These are phyloP conservation scores for Spodoptera picta DNA, from an alignment of 2,888 invertebrate species.

Conservation along the genomic window DNA sequence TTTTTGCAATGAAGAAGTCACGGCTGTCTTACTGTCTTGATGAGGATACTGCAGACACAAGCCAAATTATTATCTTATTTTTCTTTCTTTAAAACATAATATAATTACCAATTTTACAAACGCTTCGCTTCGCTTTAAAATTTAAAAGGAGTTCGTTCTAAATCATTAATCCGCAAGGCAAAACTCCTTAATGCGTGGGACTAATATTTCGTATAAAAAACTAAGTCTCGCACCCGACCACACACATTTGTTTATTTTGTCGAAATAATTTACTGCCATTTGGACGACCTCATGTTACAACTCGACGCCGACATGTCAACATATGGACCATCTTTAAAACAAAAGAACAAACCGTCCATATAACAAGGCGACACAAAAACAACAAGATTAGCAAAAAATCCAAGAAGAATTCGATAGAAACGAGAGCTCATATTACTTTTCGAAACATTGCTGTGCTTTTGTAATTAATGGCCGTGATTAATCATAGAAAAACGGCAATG, in stretches of 20 bases:
- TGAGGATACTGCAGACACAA: too few species aligned
- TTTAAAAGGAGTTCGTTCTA: background rate
- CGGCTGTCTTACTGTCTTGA: too few species aligned
- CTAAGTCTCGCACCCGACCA: slow-evolving; percentile 48
- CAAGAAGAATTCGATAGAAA: slow-evolving; percentile 29
- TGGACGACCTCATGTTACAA: slow-evolving; percentile 34
- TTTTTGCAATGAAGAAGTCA: too few species aligned
- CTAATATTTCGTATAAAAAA: slow-evolving; percentile 18
- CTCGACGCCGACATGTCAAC: slow-evolving; percentile 43
- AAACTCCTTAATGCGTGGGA: background rate
- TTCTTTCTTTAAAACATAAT: slow-evolving; percentile 1
- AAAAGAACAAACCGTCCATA: slow-evolving; percentile 42
- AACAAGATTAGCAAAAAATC: slow-evolving; percentile 38
- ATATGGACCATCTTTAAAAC: slow-evolving; percentile 50
- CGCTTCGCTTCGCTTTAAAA: too few species aligned
- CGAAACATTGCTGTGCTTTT: slow-evolving; percentile 13
- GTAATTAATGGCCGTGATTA: slow-evolving; percentile 32
- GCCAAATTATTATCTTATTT: background rate
- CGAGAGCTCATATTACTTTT: slow-evolving; percentile 29
- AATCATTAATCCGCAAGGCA: slow-evolving; percentile 11
- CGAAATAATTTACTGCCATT: slow-evolving; percentile 52
- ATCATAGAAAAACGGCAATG: slow-evolving; percentile 26
- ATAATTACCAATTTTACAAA: slow-evolving; percentile 7
- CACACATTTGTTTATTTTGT: slow-evolving; percentile 61
- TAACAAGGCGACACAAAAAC: slow-evolving; percentile 11